These are phyloP conservation scores for Drosophila pallidifrons DNA, from an alignment of 1,140 invertebrate species.

Conservation along the genomic window DNA sequence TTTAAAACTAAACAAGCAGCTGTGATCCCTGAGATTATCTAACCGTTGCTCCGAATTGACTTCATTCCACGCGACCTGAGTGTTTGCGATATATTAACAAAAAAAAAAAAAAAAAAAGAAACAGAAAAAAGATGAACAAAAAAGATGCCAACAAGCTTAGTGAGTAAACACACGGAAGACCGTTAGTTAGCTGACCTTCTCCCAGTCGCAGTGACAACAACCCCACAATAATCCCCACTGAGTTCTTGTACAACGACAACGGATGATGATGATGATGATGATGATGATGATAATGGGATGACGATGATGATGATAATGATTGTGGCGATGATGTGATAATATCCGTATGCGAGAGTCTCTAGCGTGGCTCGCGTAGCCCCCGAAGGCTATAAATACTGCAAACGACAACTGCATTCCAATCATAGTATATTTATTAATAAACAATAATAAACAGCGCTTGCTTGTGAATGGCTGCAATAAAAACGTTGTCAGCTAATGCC, in stretches of 20 bases:
- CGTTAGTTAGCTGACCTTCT: constrained; percentile 14
- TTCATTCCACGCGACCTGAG: neutral
- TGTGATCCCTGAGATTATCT: constrained; percentile 4
- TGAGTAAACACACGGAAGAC: neutral
- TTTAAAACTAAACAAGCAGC: neutral
- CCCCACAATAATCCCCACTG: neutral
- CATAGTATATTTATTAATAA: constrained; percentile 32
- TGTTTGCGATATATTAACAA: neutral
- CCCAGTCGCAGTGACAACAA: neutral
- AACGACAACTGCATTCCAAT: constrained; percentile 16
- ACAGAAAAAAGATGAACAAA: neutral
- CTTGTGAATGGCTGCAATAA: constrained; percentile 3
- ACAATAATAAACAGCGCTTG: constrained; percentile 6
- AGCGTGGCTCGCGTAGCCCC: too few species aligned
- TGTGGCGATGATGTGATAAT: neutral
- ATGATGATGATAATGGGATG: neutral
- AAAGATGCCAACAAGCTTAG: constrained; percentile 7
- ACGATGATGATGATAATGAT: neutral
- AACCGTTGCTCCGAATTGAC: neutral
- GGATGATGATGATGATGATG: neutral
- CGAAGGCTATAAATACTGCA: neutral
- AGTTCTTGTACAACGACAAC: neutral
- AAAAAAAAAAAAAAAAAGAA: neutral
- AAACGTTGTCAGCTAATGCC: constrained; percentile 3
- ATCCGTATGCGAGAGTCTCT: constrained; percentile 1